phyloP scores from a whole-genome alignment of 2,113 vertebrate genomes.

The Dolichotis patagonum region DNA sequence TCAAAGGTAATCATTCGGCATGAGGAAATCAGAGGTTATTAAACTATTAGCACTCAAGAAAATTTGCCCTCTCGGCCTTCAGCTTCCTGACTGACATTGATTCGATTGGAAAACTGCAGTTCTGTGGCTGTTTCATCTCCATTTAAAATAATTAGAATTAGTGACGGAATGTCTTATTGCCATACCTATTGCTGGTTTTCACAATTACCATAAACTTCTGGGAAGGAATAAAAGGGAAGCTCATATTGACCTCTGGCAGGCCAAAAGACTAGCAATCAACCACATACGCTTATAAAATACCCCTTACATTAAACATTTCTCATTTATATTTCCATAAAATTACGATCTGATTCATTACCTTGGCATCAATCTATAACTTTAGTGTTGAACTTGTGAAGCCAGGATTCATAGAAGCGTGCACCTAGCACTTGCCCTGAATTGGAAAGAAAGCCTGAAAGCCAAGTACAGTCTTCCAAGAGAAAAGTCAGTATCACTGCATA shows the following conservation, averaged over 20 bases:
- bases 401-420: neutral
- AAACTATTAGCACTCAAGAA: conserved; percentile 67
- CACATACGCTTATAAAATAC: neutral
- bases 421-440: neutral
- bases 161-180: conserved; percentile 46
- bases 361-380: neutral
- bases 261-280: conserved; percentile 37
- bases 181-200: conserved; percentile 43
- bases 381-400: neutral
- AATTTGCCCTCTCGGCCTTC: conserved; percentile 43
- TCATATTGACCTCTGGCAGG: conserved; percentile 3
- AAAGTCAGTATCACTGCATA: neutral
- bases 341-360: conserved; percentile 45
- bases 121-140: conserved; percentile 54
- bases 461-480: neutral
- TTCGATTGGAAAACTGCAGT: conserved; percentile 66
- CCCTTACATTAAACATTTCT: conserved; percentile 23
- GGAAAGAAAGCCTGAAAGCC: neutral
- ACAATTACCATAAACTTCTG: conserved; percentile 61
- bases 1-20: conserved; percentile 58
- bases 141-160: conserved; percentile 76
- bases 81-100: conserved; percentile 69
- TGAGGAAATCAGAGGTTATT: conserved; percentile 59
- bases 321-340: conserved; percentile 50
- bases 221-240: conserved; percentile 45